Conservation (phyloP, 2,797 vertebrate species). For the Triplophysa bombifrons region DNA sequence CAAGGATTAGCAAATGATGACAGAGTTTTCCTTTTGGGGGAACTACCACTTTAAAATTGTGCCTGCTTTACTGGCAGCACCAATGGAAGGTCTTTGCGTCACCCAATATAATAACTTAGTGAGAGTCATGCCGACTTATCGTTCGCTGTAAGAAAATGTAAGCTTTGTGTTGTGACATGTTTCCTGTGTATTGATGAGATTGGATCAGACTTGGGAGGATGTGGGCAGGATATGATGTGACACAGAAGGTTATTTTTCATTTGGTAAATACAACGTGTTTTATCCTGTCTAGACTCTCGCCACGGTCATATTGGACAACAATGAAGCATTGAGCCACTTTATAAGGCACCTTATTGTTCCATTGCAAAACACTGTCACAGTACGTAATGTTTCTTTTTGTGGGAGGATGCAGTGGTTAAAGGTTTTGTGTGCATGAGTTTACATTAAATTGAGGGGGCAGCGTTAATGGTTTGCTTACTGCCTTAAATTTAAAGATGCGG, state of each 20-base stretch:
- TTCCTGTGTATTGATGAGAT: constrained; percentile 39
- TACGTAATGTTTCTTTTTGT: not conserved
- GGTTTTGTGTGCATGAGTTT: constrained; percentile 5
- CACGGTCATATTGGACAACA: constrained; percentile 4
- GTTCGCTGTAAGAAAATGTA: constrained; percentile 18
- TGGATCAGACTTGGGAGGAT: constrained; percentile 36
- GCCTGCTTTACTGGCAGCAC: not conserved
- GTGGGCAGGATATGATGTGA: constrained; percentile 50
- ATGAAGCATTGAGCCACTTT: not conserved
- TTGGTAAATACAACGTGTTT: constrained; percentile 48
- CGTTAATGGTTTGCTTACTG: not conserved
- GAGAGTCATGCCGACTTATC: constrained; percentile 23
- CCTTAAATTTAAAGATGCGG: constrained; percentile 5
- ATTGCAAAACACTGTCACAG: not conserved
- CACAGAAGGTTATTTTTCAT: constrained; percentile 46
- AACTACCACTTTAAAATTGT: no score
- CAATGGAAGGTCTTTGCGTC: constrained; percentile 5
- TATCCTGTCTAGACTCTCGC: constrained; percentile 38
- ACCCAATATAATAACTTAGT: constrained; percentile 12
- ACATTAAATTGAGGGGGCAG: not conserved
- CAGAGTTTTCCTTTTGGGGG: no score
- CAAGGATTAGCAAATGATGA: no score
- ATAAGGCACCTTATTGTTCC: not conserved
- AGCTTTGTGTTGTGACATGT: constrained; percentile 27
- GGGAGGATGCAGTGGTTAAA: not conserved